Base-by-base conservation (phyloP, 2,888 invertebrate species). In the Allygus modestus region DNA sequence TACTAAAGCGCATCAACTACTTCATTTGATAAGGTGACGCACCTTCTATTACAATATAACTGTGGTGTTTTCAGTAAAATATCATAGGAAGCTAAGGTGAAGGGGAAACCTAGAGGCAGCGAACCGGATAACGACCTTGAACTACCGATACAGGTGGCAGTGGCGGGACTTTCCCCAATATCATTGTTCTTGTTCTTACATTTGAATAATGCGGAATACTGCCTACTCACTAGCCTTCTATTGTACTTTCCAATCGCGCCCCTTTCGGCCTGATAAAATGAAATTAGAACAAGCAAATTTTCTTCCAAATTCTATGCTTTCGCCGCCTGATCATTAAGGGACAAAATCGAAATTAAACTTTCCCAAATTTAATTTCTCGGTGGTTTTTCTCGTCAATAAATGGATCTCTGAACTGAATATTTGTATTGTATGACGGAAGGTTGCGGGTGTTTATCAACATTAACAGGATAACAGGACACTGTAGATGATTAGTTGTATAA, bases 211-310 rank as follows among this genome's bases (percentile, higher is more conserved):
- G 65, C 65, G 31, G 28, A 65, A 28, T 65, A 65, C 31, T 31
- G 65, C 65, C 65, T 65, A 65, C 65, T 65, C 31, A 65, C 65
- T 31, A 65, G 65, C 65, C 65, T 65, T 65, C 65, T 65, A 65
- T 65, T 65, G 65, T 65, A 65, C 65, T 65, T 65, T 65, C 65
- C 65, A 65, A 65, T 31, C 17, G 28, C 12, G 28, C 65, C 28
- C 4, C 20, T 54, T 9, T n/a, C 54, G 9, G 26, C 5, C 20
- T n/a, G 31, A 15, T 65, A 15, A 58, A 65, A 28, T 23, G 65
- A 28, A 65, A 65, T 65, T 31, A 17, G 31, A 58, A 28, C 31
- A 0, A 58, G 26, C 1, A 2, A 17, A 12, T 46, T 46, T 46
- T 46, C 46, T 9, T 46, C 46, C 17, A 46, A 46, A 46, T 46